phyloP scores from a whole-genome alignment of 2,113 vertebrate species.

The Spheniscus mendiculus region DNA sequence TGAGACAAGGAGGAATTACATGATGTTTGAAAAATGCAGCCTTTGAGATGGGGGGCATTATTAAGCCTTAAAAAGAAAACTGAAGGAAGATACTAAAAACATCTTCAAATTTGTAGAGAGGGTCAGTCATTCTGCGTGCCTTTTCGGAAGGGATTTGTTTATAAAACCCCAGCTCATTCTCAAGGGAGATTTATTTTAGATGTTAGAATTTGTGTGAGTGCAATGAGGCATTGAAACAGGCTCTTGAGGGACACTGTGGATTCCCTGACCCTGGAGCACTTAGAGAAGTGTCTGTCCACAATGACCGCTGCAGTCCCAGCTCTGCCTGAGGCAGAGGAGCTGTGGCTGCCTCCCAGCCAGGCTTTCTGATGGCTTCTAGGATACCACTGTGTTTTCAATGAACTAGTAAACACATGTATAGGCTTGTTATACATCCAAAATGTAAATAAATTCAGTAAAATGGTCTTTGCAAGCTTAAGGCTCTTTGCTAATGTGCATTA shows the following conservation, averaged over 20 bases:
- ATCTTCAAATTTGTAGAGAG: background rate
- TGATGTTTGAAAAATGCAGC: background rate
- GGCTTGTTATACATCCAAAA: background rate
- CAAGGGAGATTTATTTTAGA: background rate
- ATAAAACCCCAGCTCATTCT: background rate
- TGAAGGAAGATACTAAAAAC: background rate
- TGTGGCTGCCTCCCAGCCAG: background rate
- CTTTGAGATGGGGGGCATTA: background rate
- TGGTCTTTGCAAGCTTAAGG: background rate
- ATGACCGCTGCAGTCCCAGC: background rate
- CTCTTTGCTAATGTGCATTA: background rate
- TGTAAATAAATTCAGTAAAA: background rate
- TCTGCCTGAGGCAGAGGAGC: background rate
- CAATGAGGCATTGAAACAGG: background rate
- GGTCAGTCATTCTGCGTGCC: background rate
- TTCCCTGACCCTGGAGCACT: background rate
- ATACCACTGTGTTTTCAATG: background rate
- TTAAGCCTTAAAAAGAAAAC: background rate
- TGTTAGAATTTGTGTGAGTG: background rate
- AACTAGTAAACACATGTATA: background rate
- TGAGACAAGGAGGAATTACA: background rate
- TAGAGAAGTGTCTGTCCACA: background rate
- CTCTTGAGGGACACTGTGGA: background rate
- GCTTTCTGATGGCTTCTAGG: background rate
- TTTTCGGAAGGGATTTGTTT: background rate